Percentiles rank a stretch among this genome's conserved stretches.
phyloP scores from a whole-genome alignment of 2,797 vertebrate species.

The Nothura maculosa region DNA sequence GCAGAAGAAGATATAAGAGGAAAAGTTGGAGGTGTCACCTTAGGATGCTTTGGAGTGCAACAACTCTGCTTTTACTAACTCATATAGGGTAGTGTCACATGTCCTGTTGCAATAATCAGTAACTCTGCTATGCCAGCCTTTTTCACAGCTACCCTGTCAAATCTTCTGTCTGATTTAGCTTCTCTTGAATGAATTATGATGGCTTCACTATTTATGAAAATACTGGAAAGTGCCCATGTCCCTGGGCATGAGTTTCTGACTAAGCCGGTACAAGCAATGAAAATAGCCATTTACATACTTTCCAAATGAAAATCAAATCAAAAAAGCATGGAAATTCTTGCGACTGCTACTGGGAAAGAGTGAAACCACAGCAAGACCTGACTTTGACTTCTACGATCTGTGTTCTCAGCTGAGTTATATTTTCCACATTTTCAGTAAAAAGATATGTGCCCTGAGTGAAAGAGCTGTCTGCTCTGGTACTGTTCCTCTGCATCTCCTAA shows the following conservation, averaged over 20 bases:
- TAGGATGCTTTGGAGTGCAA: not conserved
- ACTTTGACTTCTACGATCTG: slow-evolving; percentile 27
- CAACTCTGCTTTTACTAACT: not conserved
- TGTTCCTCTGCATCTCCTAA: not conserved
- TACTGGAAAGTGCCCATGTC: slow-evolving; percentile 19
- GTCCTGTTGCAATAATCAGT: not conserved
- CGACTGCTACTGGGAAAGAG: slow-evolving; percentile 24
- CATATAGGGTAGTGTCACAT: not conserved
- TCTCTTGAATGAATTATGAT: not conserved
- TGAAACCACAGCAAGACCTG: slow-evolving; percentile 47
- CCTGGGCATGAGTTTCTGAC: slow-evolving; percentile 34
- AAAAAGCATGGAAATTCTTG: slow-evolving; percentile 64
- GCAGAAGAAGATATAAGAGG: not conserved
- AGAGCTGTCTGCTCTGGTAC: not conserved
- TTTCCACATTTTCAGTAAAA: slow-evolving; percentile 38
- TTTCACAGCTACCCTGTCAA: not conserved
- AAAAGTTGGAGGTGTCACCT: not conserved
- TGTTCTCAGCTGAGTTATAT: slow-evolving; percentile 45
- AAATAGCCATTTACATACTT: slow-evolving; percentile 64
- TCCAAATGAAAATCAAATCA: slow-evolving; percentile 63
- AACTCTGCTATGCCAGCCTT: not conserved
- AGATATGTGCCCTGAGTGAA: not conserved
- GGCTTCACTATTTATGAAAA: slow-evolving; percentile 28
- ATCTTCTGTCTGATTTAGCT: not conserved
- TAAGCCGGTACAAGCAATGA: slow-evolving; percentile 19